These are phyloP conservation scores for Brotula barbata DNA, from an alignment of 2,797 vertebrate genomes.

Conservation along the genomic window DNA sequence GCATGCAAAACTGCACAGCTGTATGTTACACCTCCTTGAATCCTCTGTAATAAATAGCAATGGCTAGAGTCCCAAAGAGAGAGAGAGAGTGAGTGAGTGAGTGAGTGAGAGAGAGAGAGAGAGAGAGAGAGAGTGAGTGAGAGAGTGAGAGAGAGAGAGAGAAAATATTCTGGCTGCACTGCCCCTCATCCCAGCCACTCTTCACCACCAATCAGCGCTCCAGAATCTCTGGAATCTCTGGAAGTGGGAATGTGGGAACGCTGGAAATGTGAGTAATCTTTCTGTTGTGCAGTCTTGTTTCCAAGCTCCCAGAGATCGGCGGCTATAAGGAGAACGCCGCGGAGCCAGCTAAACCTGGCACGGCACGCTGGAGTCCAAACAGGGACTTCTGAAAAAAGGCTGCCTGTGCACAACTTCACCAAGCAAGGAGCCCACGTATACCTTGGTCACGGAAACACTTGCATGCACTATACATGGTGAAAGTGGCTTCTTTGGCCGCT, in stretches of 20 bases:
- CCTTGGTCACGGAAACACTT: constrained; percentile 17
- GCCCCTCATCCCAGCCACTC: too few relatives aligned
- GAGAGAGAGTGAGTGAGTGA: too few relatives aligned
- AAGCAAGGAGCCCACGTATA: constrained; percentile 23
- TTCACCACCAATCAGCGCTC: constrained; percentile 46
- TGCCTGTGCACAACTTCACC: constrained; percentile 26
- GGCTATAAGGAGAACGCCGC: constrained; percentile 59
- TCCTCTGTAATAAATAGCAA: constrained; percentile 84
- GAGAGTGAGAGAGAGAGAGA: too few relatives aligned
- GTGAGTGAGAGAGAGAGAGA: too few relatives aligned
- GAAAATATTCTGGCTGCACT: too few relatives aligned
- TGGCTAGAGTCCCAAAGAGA: constrained; percentile 74
- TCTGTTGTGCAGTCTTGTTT: constrained; percentile 57
- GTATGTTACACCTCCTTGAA: constrained; percentile 80
- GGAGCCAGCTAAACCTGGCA: constrained; percentile 61
- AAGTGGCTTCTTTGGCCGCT: too few relatives aligned
- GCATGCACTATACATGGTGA: too few relatives aligned
- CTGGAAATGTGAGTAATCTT: constrained; percentile 59
- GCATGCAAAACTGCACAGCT: constrained; percentile 63
- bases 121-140: too few relatives aligned
- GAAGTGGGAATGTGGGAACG: constrained; percentile 65
- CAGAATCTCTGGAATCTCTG: constrained; percentile 67
- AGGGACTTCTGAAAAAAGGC: constrained; percentile 52
- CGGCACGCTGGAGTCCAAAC: constrained; percentile 54
- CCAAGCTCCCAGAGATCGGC: constrained; percentile 52